Evolutionary conservation across 2,888 invertebrate species (phyloP), one percentile per base, ranked within the genome.

Genomic region (Nezara viridula): DNA sequence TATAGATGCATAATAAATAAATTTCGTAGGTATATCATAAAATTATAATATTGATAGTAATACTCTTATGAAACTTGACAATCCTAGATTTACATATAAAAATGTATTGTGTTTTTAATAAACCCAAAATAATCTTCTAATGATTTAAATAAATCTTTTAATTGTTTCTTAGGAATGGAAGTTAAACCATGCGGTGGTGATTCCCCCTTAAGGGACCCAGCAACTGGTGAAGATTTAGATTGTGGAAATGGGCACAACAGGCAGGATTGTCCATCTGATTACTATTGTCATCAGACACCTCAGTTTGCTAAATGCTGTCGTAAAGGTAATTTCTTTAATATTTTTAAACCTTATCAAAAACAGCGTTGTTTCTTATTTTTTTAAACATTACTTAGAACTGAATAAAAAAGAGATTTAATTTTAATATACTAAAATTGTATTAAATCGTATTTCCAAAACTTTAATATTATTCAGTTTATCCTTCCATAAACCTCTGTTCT

Each of bases 131-230:
- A n/a, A n/a, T n/a, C n/a, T n/a, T n/a, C n/a, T n/a, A n/a, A n/a
- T n/a, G 0, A 73, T 49, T 88, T 27, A 14, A 24, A 88, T 32
- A 27, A 89, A 40, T 44, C 2, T 86, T 77, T 49, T 89, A 27
- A 16, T 55, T 40, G 5, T 52, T 81, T 40, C 10, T 44, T 32
- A 95, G 95, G 95, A 91, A 95, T 96, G 95, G 96, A 96, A 93
- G 96, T 97, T 89, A 96, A 96, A 92, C 96, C 97, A 16, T 98
- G 98, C 93, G 96, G 97, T 91, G 97, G 98, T 86, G 96, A 96
- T 92, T 94, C 95, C 91, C 97, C 97, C 24, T 93, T 98, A 92
- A 93, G 95, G 90, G 96, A 97, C 93, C 94, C 94, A 85, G 93
- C 93, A 55, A 96, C 96, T 85, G 95, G 95, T 86, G 94, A 95